Conservation (phyloP, 2,113 vertebrate genomes). For the Salvelinus sp. region DNA sequence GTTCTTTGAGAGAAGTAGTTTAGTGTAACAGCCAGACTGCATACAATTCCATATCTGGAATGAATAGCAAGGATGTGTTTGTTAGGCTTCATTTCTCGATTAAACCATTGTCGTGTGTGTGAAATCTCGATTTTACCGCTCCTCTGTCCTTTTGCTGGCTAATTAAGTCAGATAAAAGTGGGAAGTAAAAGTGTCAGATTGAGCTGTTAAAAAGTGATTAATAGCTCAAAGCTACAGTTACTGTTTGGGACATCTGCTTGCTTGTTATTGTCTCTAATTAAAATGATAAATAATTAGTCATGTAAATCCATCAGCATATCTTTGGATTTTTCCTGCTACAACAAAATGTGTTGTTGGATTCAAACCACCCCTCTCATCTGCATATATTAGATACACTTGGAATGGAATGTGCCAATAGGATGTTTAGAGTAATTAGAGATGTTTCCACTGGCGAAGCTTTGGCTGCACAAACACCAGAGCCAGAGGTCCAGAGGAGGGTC, state of each 20-base stretch:
- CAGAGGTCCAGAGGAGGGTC: background rate
- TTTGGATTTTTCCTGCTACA: constrained; percentile 28
- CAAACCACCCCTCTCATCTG: constrained; percentile 1
- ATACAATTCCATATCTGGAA: constrained; percentile 36
- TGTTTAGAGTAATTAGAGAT: background rate
- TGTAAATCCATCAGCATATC: constrained; percentile 29
- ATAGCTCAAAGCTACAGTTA: constrained; percentile 49
- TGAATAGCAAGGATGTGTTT: constrained; percentile 32
- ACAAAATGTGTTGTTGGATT: constrained; percentile 4
- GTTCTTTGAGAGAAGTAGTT: background rate
- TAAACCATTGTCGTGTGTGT: constrained; percentile 26
- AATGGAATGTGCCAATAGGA: background rate
- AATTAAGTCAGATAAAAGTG: constrained; percentile 48
- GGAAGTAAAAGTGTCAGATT: constrained; percentile 46
- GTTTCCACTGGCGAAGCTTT: background rate
- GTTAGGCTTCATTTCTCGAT: constrained; percentile 26
- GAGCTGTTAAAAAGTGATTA: constrained; percentile 47
- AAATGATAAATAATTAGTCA: constrained; percentile 59
- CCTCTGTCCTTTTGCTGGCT: constrained; percentile 50
- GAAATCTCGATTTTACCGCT: constrained; percentile 39
- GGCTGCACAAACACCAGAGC: background rate
- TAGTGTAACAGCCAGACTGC: background rate
- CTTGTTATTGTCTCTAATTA: constrained; percentile 59
- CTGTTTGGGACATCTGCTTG: constrained; percentile 56
- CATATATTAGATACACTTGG: background rate